Base-by-base conservation (phyloP, 2,797 vertebrate genomes). In the Sparus aurata region DNA sequence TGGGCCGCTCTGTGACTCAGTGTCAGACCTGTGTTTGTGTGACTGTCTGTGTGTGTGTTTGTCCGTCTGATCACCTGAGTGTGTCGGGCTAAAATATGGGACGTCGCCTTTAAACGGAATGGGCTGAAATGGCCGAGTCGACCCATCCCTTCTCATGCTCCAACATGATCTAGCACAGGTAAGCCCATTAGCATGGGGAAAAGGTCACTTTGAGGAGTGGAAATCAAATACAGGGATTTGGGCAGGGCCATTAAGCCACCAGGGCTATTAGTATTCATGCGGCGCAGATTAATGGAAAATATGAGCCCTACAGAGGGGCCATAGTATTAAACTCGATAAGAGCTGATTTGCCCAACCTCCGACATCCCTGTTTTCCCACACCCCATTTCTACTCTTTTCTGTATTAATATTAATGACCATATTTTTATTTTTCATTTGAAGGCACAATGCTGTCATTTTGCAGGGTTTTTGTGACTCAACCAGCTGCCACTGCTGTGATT, bases 261-360 rank as follows among this genome's bases (percentile, higher is more conserved):
- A 11, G 88, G 84, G 88, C 91, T 88, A 94, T 96, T 95, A 95
- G 94, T 94, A 96, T 96, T 95, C 95, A 95, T 94, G 88, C 50
- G 72, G 87, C 57, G 85, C 87, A 89, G 90, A 94, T 93, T 94
- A 95, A 94, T 94, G 91, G 90, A 92, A 94, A 95, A 93, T 94
- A 93, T 91, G 92, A 94, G 92, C 82, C 82, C 85, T 91, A 89
- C 86, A 87, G 85, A 91, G 87, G 87, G 89, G 85, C 88, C 85
- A 75, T 89, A 80, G 87, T 90, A 95, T 95, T 94, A 95, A 93
- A 95, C 93, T 94, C 78, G 85, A 93, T 94, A 92, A 94, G 92
- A 81, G 85, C 89, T 88, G 89, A 94, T 94, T 94, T 95, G 88
- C 89, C 91, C 89, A 91, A 91, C 89, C 92, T 91, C 84, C 75